Evolutionary conservation across 2,797 vertebrate species (phyloP), one percentile per base, ranked within the genome.

Genomic region (Austrolebias charrua): DNA sequence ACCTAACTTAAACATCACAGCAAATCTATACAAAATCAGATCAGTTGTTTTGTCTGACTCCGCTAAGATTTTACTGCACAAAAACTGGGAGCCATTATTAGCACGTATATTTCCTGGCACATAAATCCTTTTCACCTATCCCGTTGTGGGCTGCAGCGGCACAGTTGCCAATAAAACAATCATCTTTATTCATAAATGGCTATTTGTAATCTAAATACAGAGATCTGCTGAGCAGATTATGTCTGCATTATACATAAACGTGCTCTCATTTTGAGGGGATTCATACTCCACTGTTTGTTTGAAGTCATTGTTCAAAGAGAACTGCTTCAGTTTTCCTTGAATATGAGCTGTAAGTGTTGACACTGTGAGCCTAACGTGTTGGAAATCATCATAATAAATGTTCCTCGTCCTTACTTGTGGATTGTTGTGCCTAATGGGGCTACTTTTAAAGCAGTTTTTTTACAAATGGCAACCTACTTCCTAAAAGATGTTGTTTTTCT

Each of bases 181-280:
- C 31, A 58, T 73, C 63, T 69, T 65, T 76, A 79, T 80, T 80
- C 66, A 78, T 80, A 64, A 65, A 72, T 47, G 58, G 33, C 16
- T 56, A 43, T 73, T 64, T 80, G 66, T 70, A 48, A 76, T 76
- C 40, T 80, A 71, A 82, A 85, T 77, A 77, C 75, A 63, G 50
- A 73, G 63, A 73, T 76, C 61, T 54, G 69, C 64, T 75, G 64
- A 76, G 49, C 66, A 72, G 54, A 65, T 72, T 75, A 69, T 55
- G 54, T 77, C 63, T 82, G 69, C 71, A 80, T 78, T 74, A 79
- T 76, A 57, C 69, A 83, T 82, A 60, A 63, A 51, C 55, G 59
- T 43, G 45, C 29, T 43, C 60, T 62, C 29, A 38, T 16, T 69
- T 59, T 59, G 51, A 66, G 42, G 28, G 73, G 48, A 72, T 55